phyloP scores from a whole-genome alignment of 2,888 invertebrate genomes.

The Volucella bombylans region DNA sequence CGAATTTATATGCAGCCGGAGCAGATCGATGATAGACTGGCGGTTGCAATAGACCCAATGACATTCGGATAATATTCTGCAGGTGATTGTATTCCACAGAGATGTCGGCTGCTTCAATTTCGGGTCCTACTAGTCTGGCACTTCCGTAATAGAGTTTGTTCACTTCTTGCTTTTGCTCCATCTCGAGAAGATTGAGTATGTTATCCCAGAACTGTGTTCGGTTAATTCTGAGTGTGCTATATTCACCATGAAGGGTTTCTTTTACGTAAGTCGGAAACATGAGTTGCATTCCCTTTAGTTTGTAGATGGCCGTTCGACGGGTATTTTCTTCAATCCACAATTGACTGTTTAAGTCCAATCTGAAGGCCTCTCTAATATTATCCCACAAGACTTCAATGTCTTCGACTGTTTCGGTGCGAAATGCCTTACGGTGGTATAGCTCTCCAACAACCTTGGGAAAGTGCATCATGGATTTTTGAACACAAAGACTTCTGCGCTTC shows the following conservation, averaged over 20 bases:
- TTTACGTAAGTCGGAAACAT: slow-evolving; percentile 76
- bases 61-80: slow-evolving; percentile 78
- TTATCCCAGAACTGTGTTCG: slow-evolving; percentile 77
- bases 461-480: slow-evolving; percentile 74
- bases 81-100: slow-evolving; percentile 77
- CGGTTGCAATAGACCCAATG: slow-evolving; percentile 79
- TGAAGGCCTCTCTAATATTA: slow-evolving; percentile 77
- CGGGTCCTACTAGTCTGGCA: slow-evolving; percentile 69
- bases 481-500: slow-evolving; percentile 74
- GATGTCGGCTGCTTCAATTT: slow-evolving; percentile 76
- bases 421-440: slow-evolving; percentile 77
- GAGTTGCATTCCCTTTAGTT: slow-evolving; percentile 75
- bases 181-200: slow-evolving; percentile 39
- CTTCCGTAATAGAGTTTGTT: slow-evolving; percentile 55
- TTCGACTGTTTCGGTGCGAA: slow-evolving; percentile 72
- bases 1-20: slow-evolving; percentile 79
- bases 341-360: slow-evolving; percentile 49
- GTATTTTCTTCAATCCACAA: slow-evolving; percentile 78
- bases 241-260: slow-evolving; percentile 61
- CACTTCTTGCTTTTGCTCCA: slow-evolving; percentile 40
- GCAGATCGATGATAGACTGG: slow-evolving; percentile 80
- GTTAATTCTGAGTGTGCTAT: slow-evolving; percentile 74
- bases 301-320: slow-evolving; percentile 75
- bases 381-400: slow-evolving; percentile 79
- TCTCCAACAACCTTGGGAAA: slow-evolving; percentile 80